These are phyloP conservation scores for Rhinolophus sinicus DNA, from an alignment of 2,113 vertebrate genomes.

Conservation along the genomic window DNA sequence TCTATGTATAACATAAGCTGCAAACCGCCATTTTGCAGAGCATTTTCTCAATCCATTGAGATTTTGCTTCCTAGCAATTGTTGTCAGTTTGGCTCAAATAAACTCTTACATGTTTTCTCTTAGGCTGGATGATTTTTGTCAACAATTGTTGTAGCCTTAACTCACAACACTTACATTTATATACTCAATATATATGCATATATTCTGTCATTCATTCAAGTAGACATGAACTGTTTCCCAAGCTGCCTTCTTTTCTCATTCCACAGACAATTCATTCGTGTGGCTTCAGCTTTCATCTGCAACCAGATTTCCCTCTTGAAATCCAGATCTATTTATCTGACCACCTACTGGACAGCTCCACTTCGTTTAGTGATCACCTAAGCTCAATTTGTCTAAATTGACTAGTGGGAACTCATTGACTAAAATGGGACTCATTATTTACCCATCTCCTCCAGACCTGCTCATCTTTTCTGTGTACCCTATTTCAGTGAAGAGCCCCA, in stretches of 20 bases:
- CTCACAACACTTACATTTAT: background rate
- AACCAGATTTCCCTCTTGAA: background rate
- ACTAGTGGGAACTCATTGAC: no score
- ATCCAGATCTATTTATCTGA: no score
- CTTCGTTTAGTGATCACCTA: background rate
- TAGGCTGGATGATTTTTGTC: no score
- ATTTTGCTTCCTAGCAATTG: no score
- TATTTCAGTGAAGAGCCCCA: background rate
- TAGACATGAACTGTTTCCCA: background rate
- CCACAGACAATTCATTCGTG: background rate
- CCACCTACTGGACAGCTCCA: background rate
- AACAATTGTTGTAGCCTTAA: background rate
- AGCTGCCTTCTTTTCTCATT: background rate
- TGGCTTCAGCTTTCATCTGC: background rate
- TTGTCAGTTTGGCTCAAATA: no score
- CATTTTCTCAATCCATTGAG: no score
- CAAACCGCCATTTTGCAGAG: no score
- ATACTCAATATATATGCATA: no score
- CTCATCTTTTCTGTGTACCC: background rate
- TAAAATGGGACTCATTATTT: background rate
- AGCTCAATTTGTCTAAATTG: background rate
- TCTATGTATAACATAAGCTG: no score
- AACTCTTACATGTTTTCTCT: no score
- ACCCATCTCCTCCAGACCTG: background rate
- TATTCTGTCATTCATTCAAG: background rate